A percentile compares a stretch with the other conserved stretches of the same genome.
phyloP scores from a whole-genome alignment of 2,113 vertebrate genomes.

The Turnix velox region DNA sequence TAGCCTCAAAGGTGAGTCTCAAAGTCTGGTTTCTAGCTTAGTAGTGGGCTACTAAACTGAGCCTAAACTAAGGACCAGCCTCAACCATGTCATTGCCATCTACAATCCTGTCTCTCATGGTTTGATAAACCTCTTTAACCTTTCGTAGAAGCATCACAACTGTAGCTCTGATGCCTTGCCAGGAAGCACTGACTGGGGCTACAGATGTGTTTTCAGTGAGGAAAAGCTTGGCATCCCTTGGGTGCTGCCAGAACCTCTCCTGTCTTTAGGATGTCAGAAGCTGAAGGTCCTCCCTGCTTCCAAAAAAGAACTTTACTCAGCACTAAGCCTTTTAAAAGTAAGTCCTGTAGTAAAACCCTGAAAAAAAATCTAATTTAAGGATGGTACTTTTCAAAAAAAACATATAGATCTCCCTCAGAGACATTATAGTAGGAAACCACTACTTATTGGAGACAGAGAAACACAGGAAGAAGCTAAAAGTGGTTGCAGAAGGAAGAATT shows the following conservation, averaged over 20 bases:
- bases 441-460: neutral
- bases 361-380: neutral
- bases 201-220: neutral
- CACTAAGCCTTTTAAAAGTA: neutral
- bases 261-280: neutral
- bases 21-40: too few relatives aligned
- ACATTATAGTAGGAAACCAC: neutral
- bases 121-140: neutral
- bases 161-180: neutral
- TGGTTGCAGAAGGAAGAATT: neutral
- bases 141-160: neutral
- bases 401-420: neutral
- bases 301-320: neutral
- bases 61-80: neutral
- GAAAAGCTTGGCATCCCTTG: neutral
- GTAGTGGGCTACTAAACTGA: neutral
- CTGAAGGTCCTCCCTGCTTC: neutral
- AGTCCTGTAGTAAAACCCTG: neutral
- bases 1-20: neutral
- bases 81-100: neutral
- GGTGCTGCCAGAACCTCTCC: neutral
- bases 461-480: neutral
- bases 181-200: neutral
- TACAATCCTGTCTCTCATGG: fast-evolving
- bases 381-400: neutral